Conservation (phyloP, 2,888 invertebrate species). For the Salpingus planirostris region DNA sequence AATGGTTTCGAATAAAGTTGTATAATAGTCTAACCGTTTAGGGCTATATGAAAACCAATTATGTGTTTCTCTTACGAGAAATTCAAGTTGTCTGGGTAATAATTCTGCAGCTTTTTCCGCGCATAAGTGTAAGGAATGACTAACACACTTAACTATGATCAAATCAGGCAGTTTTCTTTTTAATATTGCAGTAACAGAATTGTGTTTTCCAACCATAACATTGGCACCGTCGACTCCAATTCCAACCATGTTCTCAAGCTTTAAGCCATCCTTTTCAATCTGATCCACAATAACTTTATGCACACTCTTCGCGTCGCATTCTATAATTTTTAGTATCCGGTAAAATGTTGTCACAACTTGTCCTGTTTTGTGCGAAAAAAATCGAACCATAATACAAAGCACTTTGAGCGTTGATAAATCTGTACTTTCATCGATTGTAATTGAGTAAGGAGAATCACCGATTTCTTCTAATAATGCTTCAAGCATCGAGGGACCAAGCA, state of each 20-base stretch:
- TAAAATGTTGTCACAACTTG: slow-evolving; percentile 2
- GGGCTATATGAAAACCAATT: too few relatives aligned
- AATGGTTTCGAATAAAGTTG: too few relatives aligned
- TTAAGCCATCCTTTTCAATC: slow-evolving; percentile 15
- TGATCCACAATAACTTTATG: slow-evolving; percentile 4
- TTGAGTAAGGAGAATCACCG: slow-evolving; percentile 6
- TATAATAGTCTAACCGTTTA: too few relatives aligned
- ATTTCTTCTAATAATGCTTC: slow-evolving; percentile 10
- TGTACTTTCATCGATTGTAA: slow-evolving; percentile 13
- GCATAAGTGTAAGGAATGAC: too few relatives aligned
- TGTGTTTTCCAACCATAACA: slow-evolving; percentile 20
- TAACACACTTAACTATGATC: too few relatives aligned
- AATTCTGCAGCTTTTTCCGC: too few relatives aligned
- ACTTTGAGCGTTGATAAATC: slow-evolving; percentile 9
- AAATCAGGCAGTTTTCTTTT: too few relatives aligned
- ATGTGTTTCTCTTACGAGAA: too few relatives aligned
- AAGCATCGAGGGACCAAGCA: slow-evolving; percentile 13
- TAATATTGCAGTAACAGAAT: too few relatives aligned
- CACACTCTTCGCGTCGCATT: slow-evolving; percentile 3
- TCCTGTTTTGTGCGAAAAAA: slow-evolving; percentile 1
- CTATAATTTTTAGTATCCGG: slow-evolving; percentile 7
- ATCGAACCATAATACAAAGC: slow-evolving; percentile 1
- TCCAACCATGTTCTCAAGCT: slow-evolving; percentile 17
- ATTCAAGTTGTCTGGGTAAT: too few relatives aligned
- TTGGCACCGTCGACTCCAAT: slow-evolving; percentile 22